phyloP scores from a whole-genome alignment of 1,140 invertebrate genomes.

The Idris sp. region DNA sequence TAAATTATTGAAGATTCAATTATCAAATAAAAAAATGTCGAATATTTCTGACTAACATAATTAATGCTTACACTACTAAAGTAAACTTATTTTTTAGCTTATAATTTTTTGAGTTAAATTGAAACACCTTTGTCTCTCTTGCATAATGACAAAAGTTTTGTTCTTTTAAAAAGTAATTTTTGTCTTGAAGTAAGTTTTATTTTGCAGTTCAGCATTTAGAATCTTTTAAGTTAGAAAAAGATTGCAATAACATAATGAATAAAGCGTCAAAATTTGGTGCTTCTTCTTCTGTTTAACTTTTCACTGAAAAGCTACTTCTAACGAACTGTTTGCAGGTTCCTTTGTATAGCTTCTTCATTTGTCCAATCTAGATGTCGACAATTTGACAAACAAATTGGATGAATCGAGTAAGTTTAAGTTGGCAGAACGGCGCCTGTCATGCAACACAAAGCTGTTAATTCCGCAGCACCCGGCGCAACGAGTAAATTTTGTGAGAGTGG shows the following conservation, averaged over 20 bases:
- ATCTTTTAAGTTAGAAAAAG: slow-evolving; percentile 5
- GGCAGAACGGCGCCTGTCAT: slow-evolving; percentile 5
- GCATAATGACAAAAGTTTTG: too few relatives aligned
- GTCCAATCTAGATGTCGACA: slow-evolving; percentile 32
- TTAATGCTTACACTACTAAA: too few relatives aligned
- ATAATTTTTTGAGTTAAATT: too few relatives aligned
- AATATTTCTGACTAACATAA: too few relatives aligned
- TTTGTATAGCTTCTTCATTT: slow-evolving; percentile 41
- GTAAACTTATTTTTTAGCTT: too few relatives aligned
- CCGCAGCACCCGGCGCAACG: slow-evolving; percentile 38
- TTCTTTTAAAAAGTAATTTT: too few relatives aligned
- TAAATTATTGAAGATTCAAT: too few relatives aligned
- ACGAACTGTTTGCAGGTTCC: slow-evolving; percentile 43
- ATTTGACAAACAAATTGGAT: slow-evolving; percentile 57
- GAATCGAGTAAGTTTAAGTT: slow-evolving; percentile 32
- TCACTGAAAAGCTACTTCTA: slow-evolving; percentile 54
- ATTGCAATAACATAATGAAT: slow-evolving; percentile 41
- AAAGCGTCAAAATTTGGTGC: slow-evolving; percentile 39
- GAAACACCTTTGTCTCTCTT: too few relatives aligned
- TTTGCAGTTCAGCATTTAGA: too few relatives aligned
- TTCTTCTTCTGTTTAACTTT: slow-evolving; percentile 57
- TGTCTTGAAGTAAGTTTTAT: too few relatives aligned
- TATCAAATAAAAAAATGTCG: too few relatives aligned
- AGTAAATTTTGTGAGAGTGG: slow-evolving; percentile 33
- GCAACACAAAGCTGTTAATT: slow-evolving; percentile 49